These are phyloP conservation scores for Tauraco erythrolophus DNA, from an alignment of 2,113 vertebrate species.

Conservation along the genomic window DNA sequence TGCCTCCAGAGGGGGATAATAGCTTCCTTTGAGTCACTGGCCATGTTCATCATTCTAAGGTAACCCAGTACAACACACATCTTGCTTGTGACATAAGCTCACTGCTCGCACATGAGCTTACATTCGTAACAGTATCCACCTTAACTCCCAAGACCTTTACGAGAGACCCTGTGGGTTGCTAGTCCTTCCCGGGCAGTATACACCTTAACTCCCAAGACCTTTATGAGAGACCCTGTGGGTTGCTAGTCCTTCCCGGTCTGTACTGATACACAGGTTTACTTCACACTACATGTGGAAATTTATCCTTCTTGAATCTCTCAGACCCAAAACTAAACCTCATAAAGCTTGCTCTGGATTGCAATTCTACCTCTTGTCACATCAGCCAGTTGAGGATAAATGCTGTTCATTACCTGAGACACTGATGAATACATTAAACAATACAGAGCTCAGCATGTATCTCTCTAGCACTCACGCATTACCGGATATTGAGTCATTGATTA, in stretches of 20 bases:
- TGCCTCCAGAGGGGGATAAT: not conserved
- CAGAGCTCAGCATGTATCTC: not conserved
- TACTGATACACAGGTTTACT: not conserved
- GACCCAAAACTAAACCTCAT: not conserved
- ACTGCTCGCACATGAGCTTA: not conserved
- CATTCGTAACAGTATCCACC: not conserved
- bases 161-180: not conserved
- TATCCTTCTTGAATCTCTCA: not conserved
- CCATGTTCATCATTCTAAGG: not conserved
- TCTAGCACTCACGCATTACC: fast-evolving
- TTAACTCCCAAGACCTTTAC: not conserved
- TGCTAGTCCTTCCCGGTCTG: not conserved
- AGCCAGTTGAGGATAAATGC: not conserved
- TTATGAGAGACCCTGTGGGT: not conserved
- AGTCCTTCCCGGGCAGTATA: not conserved
- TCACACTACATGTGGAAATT: not conserved
- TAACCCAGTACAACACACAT: not conserved
- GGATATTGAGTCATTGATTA: not conserved
- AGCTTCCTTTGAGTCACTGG: not conserved
- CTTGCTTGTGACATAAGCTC: not conserved
- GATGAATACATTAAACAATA: not conserved
- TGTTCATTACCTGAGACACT: not conserved
- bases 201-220: not conserved
- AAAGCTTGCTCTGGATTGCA: not conserved
- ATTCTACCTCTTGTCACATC: not conserved